Evolutionary conservation across 2,113 vertebrate genomes (phyloP).

Genomic region (Lynx canadensis): DNA sequence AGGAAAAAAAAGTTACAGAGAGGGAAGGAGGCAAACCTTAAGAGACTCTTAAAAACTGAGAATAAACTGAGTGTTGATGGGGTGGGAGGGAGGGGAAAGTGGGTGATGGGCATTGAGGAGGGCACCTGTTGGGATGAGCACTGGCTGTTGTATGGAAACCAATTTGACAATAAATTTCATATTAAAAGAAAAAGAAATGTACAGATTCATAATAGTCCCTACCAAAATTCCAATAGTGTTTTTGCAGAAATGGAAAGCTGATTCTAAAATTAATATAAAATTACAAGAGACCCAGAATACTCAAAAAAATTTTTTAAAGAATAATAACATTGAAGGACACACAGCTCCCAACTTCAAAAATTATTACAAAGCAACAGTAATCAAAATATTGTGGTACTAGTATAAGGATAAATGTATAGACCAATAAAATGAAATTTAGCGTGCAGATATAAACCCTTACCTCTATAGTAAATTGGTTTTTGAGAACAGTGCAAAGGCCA

Average conservation of each 20-base stretch:
- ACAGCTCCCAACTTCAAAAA: background rate
- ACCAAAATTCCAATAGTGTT: background rate
- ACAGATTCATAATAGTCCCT: background rate
- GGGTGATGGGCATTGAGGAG: no score
- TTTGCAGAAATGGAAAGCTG: background rate
- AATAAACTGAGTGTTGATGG: no score
- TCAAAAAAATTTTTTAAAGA: background rate
- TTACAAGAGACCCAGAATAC: background rate
- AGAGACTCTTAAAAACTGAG: no score
- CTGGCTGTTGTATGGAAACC: no score
- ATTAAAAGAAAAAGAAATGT: background rate
- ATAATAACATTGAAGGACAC: background rate
- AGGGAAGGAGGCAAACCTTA: no score
- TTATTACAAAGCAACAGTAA: background rate
- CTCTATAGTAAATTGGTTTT: background rate
- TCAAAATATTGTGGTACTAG: background rate
- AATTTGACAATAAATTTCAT: no score
- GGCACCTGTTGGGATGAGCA: no score
- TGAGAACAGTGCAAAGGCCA: background rate
- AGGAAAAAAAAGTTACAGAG: no score
- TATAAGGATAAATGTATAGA: background rate
- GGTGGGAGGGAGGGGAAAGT: no score
- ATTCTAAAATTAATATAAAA: background rate
- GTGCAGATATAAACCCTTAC: background rate
- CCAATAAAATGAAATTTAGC: background rate